These are phyloP conservation scores for Chironex yamaguchii DNA, from an alignment of 30 jellyfish, hydroid and myxozoan genomes.

Conservation along the genomic window DNA sequence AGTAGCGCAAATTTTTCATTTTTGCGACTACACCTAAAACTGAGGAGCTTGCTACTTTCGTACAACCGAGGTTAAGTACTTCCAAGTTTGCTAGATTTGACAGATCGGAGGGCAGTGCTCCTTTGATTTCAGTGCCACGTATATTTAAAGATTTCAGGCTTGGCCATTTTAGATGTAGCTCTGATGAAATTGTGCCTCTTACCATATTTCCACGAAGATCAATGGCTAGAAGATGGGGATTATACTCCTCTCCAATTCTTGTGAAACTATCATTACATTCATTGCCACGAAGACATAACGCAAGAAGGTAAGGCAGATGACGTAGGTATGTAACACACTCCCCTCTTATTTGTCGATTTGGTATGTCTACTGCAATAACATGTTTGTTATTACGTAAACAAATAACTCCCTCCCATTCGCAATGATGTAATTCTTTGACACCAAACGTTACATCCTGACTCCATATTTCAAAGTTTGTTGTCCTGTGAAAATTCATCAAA, in stretches of 20 bases:
- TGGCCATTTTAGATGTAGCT: conserved; percentile 31
- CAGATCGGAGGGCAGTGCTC: conserved; percentile 41
- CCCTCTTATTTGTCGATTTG: conserved; percentile 66
- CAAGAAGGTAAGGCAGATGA: conserved; percentile 45
- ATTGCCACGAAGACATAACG: conserved; percentile 54
- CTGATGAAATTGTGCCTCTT: conserved; percentile 39
- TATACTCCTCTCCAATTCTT: not conserved
- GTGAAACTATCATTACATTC: conserved; percentile 17
- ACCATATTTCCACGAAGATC: conserved; percentile 58
- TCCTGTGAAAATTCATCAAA: conserved; percentile 16
- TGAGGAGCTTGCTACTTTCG: conserved; percentile 30
- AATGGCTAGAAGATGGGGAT: conserved; percentile 27
- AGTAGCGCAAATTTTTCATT: conserved; percentile 31
- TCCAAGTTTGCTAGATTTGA: conserved; percentile 25
- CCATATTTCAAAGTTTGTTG: conserved; percentile 60
- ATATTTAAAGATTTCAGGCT: conserved; percentile 41
- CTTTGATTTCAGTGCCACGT: conserved; percentile 44
- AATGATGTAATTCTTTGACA: not conserved
- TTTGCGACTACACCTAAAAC: conserved; percentile 31
- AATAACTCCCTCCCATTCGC: conserved; percentile 79
- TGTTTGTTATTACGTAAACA: conserved; percentile 46
- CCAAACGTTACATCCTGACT: conserved; percentile 28
- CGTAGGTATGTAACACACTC: conserved; percentile 33
- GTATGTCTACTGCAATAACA: conserved; percentile 53
- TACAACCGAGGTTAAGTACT: conserved; percentile 69